These are phyloP conservation scores for Tigriopus californicus DNA, from an alignment of 2,888 invertebrate genomes.

Conservation along the genomic window DNA sequence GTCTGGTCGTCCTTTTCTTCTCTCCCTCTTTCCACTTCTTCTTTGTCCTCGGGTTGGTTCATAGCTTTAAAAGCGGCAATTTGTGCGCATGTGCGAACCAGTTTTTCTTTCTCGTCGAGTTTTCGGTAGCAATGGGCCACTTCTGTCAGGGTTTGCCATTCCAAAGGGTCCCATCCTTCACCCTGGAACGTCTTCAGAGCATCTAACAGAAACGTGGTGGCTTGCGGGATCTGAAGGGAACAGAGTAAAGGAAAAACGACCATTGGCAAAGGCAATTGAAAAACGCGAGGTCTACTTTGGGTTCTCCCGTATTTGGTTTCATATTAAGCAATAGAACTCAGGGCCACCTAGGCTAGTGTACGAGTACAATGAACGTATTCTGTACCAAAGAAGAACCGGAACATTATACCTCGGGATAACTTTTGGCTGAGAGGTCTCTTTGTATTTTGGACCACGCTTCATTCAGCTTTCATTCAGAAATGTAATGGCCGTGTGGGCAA, in stretches of 20 bases:
- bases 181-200: constrained; percentile 64
- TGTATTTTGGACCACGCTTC: background rate
- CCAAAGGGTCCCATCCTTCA: constrained; percentile 68
- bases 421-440: background rate
- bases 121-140: constrained; percentile 64
- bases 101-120: constrained; percentile 52
- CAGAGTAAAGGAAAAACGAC: background rate
- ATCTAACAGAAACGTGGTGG: constrained; percentile 70
- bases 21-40: too few relatives aligned
- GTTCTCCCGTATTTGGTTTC: too few relatives aligned
- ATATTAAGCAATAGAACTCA: too few relatives aligned
- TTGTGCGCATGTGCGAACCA: constrained; percentile 51
- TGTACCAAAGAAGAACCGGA: background rate
- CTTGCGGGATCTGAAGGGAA: constrained; percentile 45
- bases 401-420: background rate
- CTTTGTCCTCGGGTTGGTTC: too few relatives aligned
- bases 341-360: too few relatives aligned
- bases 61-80: constrained; percentile 43
- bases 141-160: constrained; percentile 60
- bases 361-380: too few relatives aligned
- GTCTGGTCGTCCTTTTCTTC: too few relatives aligned
- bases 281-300: background rate
- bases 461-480: too few relatives aligned
- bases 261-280: background rate
- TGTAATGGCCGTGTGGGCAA: too few relatives aligned